These are phyloP conservation scores for Tonatia bakeri DNA, from an alignment of 2,113 vertebrate genomes.

Conservation along the genomic window DNA sequence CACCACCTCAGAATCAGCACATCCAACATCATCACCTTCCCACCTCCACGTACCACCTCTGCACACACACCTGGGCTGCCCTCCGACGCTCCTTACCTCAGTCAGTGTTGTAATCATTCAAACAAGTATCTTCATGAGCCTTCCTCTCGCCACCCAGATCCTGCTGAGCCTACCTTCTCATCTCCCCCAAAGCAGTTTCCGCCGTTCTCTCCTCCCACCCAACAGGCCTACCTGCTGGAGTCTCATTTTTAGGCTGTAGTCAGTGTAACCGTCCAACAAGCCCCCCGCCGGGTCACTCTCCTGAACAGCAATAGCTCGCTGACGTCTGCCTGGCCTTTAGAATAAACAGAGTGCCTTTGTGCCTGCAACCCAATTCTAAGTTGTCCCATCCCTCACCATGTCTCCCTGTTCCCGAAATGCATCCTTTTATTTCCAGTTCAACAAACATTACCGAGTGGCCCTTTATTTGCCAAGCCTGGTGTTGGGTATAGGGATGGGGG, in stretches of 20 bases:
- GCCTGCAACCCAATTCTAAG: neutral
- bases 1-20: neutral
- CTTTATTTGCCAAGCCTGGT: neutral
- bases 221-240: fast-evolving
- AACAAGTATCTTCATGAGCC: neutral
- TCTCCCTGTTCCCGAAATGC: neutral
- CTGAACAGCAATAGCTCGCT: neutral
- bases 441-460: no score
- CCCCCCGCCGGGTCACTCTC: no score
- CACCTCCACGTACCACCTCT: neutral
- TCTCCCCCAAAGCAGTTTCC: neutral
- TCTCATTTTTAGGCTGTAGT: neutral
- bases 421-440: neutral
- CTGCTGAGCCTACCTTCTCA: neutral
- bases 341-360: neutral
- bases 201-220: neutral
- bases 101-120: neutral
- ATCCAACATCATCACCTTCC: neutral
- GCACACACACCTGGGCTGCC: neutral
- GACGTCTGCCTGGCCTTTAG: neutral
- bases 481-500: neutral
- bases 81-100: neutral
- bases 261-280: neutral
- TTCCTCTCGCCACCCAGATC: neutral
- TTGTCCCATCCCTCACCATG: neutral